Evolutionary conservation across 2,888 invertebrate species (phyloP).

Genomic region (Papilio gigon): DNA sequence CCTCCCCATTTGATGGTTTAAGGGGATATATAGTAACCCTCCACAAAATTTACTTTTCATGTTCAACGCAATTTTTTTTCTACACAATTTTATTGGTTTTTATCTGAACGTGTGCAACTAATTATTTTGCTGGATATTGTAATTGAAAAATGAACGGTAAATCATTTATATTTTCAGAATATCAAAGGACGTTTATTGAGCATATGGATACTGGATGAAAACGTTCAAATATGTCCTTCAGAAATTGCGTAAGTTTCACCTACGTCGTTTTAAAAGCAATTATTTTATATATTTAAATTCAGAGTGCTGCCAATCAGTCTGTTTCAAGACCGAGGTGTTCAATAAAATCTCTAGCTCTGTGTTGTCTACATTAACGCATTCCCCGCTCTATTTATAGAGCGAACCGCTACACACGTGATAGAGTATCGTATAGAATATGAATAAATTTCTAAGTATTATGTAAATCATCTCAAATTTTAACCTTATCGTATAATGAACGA

Average conservation of each 20-base stretch:
- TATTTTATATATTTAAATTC: slow-evolving; percentile 33
- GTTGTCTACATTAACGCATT: slow-evolving; percentile 64
- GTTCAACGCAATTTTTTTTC: too few relatives aligned
- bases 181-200: slow-evolving; percentile 20
- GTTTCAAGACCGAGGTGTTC: slow-evolving; percentile 58
- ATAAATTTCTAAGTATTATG: slow-evolving; percentile 40
- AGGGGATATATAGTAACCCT: too few relatives aligned
- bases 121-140: too few relatives aligned
- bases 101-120: too few relatives aligned
- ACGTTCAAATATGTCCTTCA: slow-evolving; percentile 68
- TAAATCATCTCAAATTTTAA: neutral
- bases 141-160: neutral
- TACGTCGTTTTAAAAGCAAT: neutral
- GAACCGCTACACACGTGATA: slow-evolving; percentile 62
- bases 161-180: slow-evolving; percentile 20
- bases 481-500: neutral
- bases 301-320: slow-evolving; percentile 60
- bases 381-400: slow-evolving; percentile 72
- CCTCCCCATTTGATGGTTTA: too few relatives aligned
- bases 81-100: too few relatives aligned
- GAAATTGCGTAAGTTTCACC: slow-evolving; percentile 71
- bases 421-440: slow-evolving; percentile 64
- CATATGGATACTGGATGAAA: slow-evolving; percentile 64
- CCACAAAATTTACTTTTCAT: too few relatives aligned
- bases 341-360: slow-evolving; percentile 60